Evolutionary conservation across 2,888 invertebrate genomes (phyloP), one percentile per base, ranked within the genome.

Genomic region (Napeogenes inachia): DNA sequence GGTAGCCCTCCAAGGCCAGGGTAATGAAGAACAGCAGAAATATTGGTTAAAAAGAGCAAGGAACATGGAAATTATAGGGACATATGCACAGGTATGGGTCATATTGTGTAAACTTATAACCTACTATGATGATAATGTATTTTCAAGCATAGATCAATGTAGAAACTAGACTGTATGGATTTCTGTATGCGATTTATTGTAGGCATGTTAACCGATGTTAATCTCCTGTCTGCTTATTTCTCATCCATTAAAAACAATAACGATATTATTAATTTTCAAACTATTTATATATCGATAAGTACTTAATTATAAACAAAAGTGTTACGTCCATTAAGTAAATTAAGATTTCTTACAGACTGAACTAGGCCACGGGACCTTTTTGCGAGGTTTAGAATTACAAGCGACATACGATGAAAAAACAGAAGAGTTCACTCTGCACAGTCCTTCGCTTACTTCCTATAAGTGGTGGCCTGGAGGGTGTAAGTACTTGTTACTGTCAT

Each of bases 381-480:
- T 99, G 60, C 93, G 97, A 73, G 97, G 97, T 0, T 85, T 99
- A 62, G 98, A 99, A 91, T 99, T 98, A 0, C 96, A 95, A 0
- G 97, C 98, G 3, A 96, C 95, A 0, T 99, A 97, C 77, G 98
- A 98, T 81, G 92, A 93, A 0, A 81, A 86, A 13, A 95, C 94
- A 0, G 92, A 97, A 82, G 96, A 98, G 81, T 99, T 99, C 81
- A 84, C 98, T 30, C 80, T 99, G 12, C 93, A 98, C 77, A 95
- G 96, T 63, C 98, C 98, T 0, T 94, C 95, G 0, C 82, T 97
- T 5, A 96, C 96, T 0, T 93, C 98, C 0, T 96, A 96, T 78
- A 99, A 99, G 88, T 98, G 98, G 98, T 98, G 98, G 98, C 98
- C 98, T 13, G 98, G 98, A 42, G 95, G 95, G 73, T 92, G 97